Base-by-base conservation (phyloP, 2,113 vertebrate genomes). In the Hoplias malabaricus region DNA sequence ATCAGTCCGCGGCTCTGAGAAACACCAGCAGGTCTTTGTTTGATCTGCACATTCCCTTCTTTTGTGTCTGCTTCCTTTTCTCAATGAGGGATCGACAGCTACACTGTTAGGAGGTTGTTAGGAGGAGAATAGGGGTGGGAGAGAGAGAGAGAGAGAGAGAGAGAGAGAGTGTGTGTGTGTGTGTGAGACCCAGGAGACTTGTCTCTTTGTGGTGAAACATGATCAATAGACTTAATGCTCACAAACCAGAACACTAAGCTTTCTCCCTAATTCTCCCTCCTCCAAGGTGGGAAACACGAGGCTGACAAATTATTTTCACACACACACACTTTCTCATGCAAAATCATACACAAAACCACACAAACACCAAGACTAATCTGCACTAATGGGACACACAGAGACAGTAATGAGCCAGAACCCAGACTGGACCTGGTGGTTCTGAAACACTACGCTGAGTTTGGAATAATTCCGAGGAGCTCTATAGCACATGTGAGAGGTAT, bases 321-420 rank as follows among this genome's bases (percentile, higher is more conserved):
- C 42, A 14, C 13, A 10, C 13, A 46, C 42, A 46, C 2, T 21
- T 10, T 50, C 48, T 34, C 48, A 21, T 10, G 2, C 31, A 29
- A 21, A 38, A 19, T 27, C 74, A 68, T 27, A 69, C 46, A 66
- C 43, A 75, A 11, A 65, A 48, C 48, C 67, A 78, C 9, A 63
- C 14, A 78, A 67, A 71, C 68, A 53, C 25, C 33, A 42, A 21
- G 50, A 16, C 34, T 72, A 42, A 57, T 72, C 69, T 27, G 50
- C 34, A 57, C 40, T 57, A 56, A 40, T 13, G 38, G 40, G 69
- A 25, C 11, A 38, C 14, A 38, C 11, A 13, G 1, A 70, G 48
- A 38, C n/a, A n/a, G n/a, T n/a, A n/a, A n/a, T n/a, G n/a, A n/a
- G n/a, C n/a, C n/a, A n/a, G n/a, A n/a, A n/a, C n/a, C n/a, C n/a